phyloP scores from a whole-genome alignment of 2,113 vertebrate species.

The Maccullochella peelii region DNA sequence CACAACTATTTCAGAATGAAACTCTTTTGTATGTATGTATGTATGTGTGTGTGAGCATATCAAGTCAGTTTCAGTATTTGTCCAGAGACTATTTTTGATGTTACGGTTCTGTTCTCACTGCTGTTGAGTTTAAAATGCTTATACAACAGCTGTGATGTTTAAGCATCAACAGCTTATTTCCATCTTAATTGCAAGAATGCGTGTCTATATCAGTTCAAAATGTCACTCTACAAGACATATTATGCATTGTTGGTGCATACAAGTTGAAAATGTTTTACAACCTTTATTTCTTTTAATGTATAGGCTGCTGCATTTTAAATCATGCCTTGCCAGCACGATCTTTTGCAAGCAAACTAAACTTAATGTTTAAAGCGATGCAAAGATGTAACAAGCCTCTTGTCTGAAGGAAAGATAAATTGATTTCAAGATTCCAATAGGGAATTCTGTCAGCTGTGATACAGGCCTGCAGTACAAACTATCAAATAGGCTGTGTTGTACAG shows the following conservation, averaged over 20 bases:
- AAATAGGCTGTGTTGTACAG: background rate
- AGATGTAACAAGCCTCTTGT: background rate
- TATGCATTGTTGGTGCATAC: background rate
- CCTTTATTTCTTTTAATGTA: background rate
- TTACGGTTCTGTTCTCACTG: slow-evolving; percentile 23
- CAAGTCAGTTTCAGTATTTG: slow-evolving; percentile 35
- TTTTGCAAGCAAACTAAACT: background rate
- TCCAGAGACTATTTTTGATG: slow-evolving; percentile 46
- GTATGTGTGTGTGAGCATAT: slow-evolving; percentile 10
- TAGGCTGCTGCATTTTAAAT: slow-evolving; percentile 23
- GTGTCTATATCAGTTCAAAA: background rate
- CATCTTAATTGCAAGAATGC: background rate
- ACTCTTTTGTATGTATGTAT: slow-evolving; percentile 47
- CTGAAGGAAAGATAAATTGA: slow-evolving; percentile 27
- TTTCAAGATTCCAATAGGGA: slow-evolving; percentile 3
- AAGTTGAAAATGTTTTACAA: background rate
- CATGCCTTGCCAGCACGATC: background rate
- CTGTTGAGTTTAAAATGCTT: background rate
- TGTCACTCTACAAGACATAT: background rate
- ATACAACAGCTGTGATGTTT: background rate
- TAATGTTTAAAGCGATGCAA: background rate
- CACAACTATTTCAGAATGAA: slow-evolving; percentile 59
- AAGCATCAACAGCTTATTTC: slow-evolving; percentile 6
- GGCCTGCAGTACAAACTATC: background rate
- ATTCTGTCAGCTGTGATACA: slow-evolving; percentile 23